phyloP scores from a whole-genome alignment of 2,888 invertebrate genomes.

The Agrochola macilenta region DNA sequence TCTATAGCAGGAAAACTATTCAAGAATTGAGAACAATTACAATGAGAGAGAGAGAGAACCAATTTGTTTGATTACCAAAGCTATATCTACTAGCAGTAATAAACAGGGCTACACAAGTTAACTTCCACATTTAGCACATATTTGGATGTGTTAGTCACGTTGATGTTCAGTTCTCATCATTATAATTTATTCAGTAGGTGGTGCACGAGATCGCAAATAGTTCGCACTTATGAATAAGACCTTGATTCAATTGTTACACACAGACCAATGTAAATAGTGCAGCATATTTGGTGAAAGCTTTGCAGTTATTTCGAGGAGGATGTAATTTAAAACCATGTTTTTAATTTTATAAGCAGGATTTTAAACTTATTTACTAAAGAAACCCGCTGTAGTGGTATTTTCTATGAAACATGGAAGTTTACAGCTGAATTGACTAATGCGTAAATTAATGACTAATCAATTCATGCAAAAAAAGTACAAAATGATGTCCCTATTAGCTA shows the following conservation, averaged over 20 bases:
- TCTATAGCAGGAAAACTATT: not conserved
- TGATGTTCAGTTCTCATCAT: slow-evolving; percentile 37
- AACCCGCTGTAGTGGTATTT: not conserved
- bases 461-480: slow-evolving; percentile 12
- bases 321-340: not conserved
- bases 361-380: not conserved
- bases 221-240: slow-evolving; percentile 73
- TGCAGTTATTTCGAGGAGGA: not conserved
- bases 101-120: slow-evolving; percentile 28
- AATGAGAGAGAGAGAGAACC: not conserved
- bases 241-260: slow-evolving; percentile 75
- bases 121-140: slow-evolving; percentile 46
- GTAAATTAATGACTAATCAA: slow-evolving; percentile 29
- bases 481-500: slow-evolving; percentile 8
- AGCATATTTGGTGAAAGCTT: slow-evolving; percentile 67
- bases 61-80: not conserved
- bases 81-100: not conserved
- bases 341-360: not conserved
- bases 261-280: slow-evolving; percentile 55
- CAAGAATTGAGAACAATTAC: not conserved
- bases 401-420: not conserved
- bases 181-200: slow-evolving; percentile 62
- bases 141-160: slow-evolving; percentile 46
- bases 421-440: slow-evolving; percentile 16
- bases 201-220: slow-evolving; percentile 64